Evolutionary conservation across 2,113 vertebrate genomes (phyloP).

Genomic region (Oreochromis niloticus): DNA sequence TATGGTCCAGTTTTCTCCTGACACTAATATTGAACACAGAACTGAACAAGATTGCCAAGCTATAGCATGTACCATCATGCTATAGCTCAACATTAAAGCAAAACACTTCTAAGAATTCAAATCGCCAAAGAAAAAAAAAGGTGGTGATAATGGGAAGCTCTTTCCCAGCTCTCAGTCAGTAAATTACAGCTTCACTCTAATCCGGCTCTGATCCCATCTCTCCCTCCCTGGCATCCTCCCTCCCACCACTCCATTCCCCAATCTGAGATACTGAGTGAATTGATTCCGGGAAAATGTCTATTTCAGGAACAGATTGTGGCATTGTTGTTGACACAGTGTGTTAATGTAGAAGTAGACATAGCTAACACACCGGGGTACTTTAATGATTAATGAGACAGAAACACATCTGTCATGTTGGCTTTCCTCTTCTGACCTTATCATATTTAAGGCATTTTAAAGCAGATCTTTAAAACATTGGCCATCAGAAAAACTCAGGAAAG

Average conservation of each 20-base stretch:
- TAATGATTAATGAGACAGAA: neutral
- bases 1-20: neutral
- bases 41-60: neutral
- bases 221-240: neutral
- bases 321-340: constrained; percentile 29
- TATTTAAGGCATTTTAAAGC: neutral
- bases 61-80: neutral
- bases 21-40: neutral
- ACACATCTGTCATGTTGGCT: neutral
- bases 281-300: constrained; percentile 51
- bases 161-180: constrained; percentile 43
- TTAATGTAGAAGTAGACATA: neutral
- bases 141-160: constrained; percentile 9
- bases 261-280: constrained; percentile 40
- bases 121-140: neutral
- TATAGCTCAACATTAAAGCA: neutral
- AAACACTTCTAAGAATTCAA: neutral
- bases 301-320: constrained; percentile 54
- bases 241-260: neutral
- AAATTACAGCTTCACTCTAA: constrained; percentile 59
- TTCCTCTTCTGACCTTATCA: neutral
- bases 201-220: constrained; percentile 35
- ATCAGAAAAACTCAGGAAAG: neutral
- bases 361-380: neutral
- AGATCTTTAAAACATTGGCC: neutral